These are phyloP conservation scores for Neomonachus schauinslandi DNA, from an alignment of 2,113 vertebrate species.

Conservation along the genomic window DNA sequence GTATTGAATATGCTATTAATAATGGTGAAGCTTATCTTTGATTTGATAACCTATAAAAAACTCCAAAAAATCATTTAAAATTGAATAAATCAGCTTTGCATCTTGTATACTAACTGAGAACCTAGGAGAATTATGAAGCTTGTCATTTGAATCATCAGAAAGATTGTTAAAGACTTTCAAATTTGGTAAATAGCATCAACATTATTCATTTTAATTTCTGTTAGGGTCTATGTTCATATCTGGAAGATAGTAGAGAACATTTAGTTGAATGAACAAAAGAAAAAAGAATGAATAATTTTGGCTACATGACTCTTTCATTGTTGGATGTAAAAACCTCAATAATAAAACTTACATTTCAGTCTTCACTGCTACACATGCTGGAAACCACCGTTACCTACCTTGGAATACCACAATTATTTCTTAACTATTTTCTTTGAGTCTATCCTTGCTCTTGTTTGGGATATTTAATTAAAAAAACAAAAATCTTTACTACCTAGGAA, in stretches of 20 bases:
- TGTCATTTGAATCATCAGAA: background rate
- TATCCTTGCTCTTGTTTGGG: background rate
- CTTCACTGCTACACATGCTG: background rate
- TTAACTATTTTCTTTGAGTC: conserved; percentile 1
- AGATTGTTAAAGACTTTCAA: background rate
- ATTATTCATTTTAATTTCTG: background rate
- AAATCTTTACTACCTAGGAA: background rate
- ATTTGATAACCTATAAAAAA: background rate
- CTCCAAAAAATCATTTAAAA: background rate
- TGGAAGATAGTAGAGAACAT: background rate
- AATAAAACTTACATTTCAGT: background rate
- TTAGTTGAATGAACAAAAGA: background rate
- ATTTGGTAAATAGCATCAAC: background rate
- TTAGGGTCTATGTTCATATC: background rate
- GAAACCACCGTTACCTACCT: background rate
- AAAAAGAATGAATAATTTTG: background rate
- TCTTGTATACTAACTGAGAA: background rate
- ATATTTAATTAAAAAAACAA: background rate
- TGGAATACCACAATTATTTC: background rate
- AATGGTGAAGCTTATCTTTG: background rate
- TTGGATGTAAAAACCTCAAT: background rate
- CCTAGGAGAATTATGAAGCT: background rate
- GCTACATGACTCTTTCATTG: background rate
- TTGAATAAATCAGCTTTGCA: background rate
- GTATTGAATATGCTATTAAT: background rate